Percentiles rank a stretch among this genome's conserved stretches.
Evolutionary conservation across 1,140 invertebrate species (phyloP).

Genomic region (Papilio glaucus): DNA sequence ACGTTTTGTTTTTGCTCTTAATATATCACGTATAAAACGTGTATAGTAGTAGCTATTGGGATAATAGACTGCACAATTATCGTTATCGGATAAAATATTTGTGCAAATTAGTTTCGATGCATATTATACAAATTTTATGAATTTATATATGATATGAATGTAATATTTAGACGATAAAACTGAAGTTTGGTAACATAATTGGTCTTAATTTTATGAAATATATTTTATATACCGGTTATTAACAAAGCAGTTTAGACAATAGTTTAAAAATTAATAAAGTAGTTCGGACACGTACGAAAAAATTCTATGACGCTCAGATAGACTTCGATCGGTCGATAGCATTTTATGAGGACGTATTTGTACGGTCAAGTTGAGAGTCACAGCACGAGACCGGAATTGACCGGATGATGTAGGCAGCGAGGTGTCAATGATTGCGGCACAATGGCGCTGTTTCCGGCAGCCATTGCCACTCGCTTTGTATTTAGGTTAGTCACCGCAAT

Average conservation of each 20-base stretch:
- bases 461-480: slow-evolving; percentile 70
- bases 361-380: slow-evolving; percentile 46
- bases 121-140: slow-evolving; percentile 3
- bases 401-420: slow-evolving; percentile 72
- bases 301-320: neutral
- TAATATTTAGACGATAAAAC: neutral
- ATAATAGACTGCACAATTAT: neutral
- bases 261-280: too few relatives aligned
- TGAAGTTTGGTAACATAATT: too few relatives aligned
- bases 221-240: too few relatives aligned
- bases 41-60: neutral
- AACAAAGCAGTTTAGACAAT: too few relatives aligned
- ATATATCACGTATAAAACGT: neutral
- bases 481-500: slow-evolving; percentile 81
- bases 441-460: slow-evolving; percentile 74
- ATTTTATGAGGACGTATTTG: slow-evolving; percentile 26
- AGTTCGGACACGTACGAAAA: neutral
- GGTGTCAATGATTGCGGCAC: slow-evolving; percentile 80
- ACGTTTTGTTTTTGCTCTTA: slow-evolving; percentile 28
- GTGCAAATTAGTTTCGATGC: slow-evolving; percentile 3
- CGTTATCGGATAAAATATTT: neutral
- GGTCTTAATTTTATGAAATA: too few relatives aligned
- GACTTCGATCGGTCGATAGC: neutral
- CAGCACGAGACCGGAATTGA: slow-evolving; percentile 63
- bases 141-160: neutral